These are phyloP conservation scores for Lymantria monacha DNA, from an alignment of 2,888 invertebrate species.

Conservation along the genomic window DNA sequence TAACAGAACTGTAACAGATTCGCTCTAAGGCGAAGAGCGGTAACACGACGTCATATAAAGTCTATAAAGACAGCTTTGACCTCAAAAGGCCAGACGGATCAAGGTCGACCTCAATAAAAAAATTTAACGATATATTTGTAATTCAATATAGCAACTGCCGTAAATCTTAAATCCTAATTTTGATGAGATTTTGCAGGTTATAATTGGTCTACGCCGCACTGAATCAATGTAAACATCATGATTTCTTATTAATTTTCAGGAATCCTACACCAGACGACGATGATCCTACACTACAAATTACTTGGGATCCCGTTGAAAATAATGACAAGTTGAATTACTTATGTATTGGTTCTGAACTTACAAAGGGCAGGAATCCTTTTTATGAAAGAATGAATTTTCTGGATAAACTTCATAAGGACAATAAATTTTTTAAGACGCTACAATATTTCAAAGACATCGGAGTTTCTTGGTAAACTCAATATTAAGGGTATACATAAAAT, in stretches of 20 bases:
- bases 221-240: too few species aligned
- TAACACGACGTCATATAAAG: too few species aligned
- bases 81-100: too few species aligned
- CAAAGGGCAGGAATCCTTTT: conserved; percentile 69
- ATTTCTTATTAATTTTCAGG: conserved; percentile 42
- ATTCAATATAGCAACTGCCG: too few species aligned
- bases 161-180: too few species aligned
- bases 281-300: conserved; percentile 63
- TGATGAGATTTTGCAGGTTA: too few species aligned
- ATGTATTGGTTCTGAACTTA: conserved; percentile 66
- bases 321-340: conserved; percentile 63
- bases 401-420: conserved; percentile 64
- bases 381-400: conserved; percentile 71
- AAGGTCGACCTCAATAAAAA: too few species aligned
- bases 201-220: too few species aligned
- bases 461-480: conserved; percentile 41
- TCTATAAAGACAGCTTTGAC: too few species aligned
- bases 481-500: neutral
- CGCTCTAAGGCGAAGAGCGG: too few species aligned
- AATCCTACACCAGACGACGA: conserved; percentile 69
- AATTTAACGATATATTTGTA: too few species aligned
- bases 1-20: too few species aligned
- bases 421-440: conserved; percentile 53
- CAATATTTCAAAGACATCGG: conserved; percentile 66
- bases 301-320: conserved; percentile 68